phyloP scores from a whole-genome alignment of 92 coral and sea anemone species.

The Umimayanthus kanabou region DNA sequence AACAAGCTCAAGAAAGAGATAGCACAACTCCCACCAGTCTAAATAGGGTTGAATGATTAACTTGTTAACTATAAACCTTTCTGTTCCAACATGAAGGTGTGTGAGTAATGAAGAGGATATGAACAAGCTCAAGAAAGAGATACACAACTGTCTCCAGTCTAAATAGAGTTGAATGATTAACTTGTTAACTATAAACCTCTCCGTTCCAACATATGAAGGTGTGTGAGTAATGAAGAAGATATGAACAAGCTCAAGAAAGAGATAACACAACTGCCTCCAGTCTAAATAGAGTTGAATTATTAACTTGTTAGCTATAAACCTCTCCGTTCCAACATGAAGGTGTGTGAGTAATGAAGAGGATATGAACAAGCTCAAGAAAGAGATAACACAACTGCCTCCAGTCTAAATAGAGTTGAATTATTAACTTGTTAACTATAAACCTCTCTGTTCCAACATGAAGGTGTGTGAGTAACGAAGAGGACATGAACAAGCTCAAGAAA shows the following conservation, averaged over 20 bases:
- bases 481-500: constrained; percentile 70
- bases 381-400: constrained; percentile 35
- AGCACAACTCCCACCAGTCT: no score
- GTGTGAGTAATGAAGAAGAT: constrained; percentile 71
- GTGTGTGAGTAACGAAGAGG: constrained; percentile 82
- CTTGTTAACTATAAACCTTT: no score
- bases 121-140: no score
- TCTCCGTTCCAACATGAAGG: constrained; percentile 18
- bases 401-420: neutral
- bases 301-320: no score
- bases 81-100: no score
- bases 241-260: constrained; percentile 73
- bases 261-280: constrained; percentile 12
- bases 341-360: constrained; percentile 75
- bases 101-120: no score
- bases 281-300: neutral
- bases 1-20: no score
- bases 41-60: no score
- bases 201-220: constrained; percentile 35
- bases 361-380: constrained; percentile 69
- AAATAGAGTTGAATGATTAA: no score
- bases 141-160: no score
- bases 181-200: no score
- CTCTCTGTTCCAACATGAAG: constrained; percentile 28
- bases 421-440: no score